These are phyloP conservation scores for Ficedula albicollis DNA, from an alignment of 2,797 vertebrate species.

Conservation along the genomic window DNA sequence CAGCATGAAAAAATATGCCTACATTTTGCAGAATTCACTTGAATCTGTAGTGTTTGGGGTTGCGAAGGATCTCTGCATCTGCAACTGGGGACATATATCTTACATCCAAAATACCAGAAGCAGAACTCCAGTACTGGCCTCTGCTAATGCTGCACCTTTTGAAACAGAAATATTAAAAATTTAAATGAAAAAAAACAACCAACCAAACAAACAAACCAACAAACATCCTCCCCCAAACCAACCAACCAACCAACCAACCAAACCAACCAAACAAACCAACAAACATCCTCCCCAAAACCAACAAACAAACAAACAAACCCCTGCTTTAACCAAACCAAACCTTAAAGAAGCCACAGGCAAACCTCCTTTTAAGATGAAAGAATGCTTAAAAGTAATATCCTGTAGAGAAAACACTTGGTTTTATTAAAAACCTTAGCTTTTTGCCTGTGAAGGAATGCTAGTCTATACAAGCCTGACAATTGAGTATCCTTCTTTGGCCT, in stretches of 20 bases:
- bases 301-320: neutral
- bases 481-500: neutral
- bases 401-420: neutral
- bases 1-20: neutral
- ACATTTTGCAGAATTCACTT: neutral
- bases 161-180: neutral
- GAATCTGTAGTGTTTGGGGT: neutral
- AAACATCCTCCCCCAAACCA: neutral
- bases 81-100: fast-evolving
- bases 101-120: neutral
- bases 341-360: neutral
- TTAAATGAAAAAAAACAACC: neutral
- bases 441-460: neutral
- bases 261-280: neutral
- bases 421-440: neutral
- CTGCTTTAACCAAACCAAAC: neutral
- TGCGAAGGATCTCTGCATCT: neutral
- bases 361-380: neutral
- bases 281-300: neutral
- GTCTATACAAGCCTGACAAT: neutral
- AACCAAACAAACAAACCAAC: no score
- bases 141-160: neutral
- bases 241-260: neutral
- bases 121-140: neutral
- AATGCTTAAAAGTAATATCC: neutral